Conservation (phyloP, 1,140 invertebrate genomes). For the Belonocnema kinseyi region DNA sequence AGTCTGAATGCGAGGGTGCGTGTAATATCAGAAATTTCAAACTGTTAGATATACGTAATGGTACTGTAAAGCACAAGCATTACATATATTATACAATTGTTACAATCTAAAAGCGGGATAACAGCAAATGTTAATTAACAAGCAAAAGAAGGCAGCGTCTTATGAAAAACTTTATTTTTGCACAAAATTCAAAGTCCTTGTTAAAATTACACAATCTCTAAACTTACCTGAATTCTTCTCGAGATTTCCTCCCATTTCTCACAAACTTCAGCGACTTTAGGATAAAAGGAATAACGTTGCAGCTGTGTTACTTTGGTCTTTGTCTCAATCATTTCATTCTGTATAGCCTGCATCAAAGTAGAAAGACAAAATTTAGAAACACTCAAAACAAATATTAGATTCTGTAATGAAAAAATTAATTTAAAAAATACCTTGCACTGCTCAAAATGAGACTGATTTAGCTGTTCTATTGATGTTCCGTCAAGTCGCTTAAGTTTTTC, state of each 20-base stretch:
- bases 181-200: not conserved
- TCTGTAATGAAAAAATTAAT: not conserved
- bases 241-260: constrained; percentile 70
- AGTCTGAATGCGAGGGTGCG: not conserved
- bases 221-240: constrained; percentile 68
- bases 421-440: constrained; percentile 69
- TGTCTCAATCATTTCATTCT: constrained; percentile 70
- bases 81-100: constrained; percentile 56
- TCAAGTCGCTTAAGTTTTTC: constrained; percentile 69
- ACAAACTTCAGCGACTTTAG: constrained; percentile 70
- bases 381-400: constrained; percentile 30
- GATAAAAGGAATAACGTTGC: constrained; percentile 68
- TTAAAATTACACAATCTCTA: constrained; percentile 30
- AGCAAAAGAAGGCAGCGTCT: constrained; percentile 35
- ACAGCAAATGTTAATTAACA: constrained; percentile 45
- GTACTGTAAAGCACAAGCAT: constrained; percentile 60
- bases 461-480: constrained; percentile 63
- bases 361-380: constrained; percentile 26
- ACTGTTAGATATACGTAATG: constrained; percentile 55
- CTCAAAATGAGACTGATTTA: constrained; percentile 73
- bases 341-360: constrained; percentile 60
- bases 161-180: constrained; percentile 33
- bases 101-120: constrained; percentile 47
- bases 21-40: constrained; percentile 26
- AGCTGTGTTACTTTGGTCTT: constrained; percentile 69